Conservation (phyloP, 2,888 invertebrate genomes). For the Pyrrhopygopsis socrates region DNA sequence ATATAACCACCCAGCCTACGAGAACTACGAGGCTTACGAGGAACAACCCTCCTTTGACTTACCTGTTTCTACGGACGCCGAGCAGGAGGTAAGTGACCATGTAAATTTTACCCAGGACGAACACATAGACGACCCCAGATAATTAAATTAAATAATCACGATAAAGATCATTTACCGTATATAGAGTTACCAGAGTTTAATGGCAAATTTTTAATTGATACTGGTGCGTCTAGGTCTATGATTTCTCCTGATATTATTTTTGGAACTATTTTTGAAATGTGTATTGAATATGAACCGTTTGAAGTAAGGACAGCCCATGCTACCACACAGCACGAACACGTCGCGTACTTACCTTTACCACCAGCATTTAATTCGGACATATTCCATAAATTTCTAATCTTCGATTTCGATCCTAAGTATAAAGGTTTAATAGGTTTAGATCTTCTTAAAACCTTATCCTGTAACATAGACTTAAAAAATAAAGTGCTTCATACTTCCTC, state of each 20-base stretch:
- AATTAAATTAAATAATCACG: conserved; percentile 32
- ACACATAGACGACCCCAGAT: neutral
- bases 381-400: conserved; percentile 26
- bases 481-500: conserved; percentile 19
- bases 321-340: conserved; percentile 80
- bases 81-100: neutral
- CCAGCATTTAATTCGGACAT: conserved; percentile 42
- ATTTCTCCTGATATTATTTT: conserved; percentile 38
- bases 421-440: conserved; percentile 37
- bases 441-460: conserved; percentile 15
- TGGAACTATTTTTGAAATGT: conserved; percentile 20
- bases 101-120: neutral
- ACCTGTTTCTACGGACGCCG: neutral
- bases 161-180: conserved; percentile 32
- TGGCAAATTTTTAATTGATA: conserved; percentile 38
- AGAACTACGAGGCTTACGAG: neutral
- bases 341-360: conserved; percentile 34
- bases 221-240: conserved; percentile 40
- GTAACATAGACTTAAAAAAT: conserved; percentile 29
- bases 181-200: conserved; percentile 45
- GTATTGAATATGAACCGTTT: conserved; percentile 84
- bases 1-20: neutral
- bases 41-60: neutral
- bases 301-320: conserved; percentile 89
- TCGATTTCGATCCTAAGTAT: conserved; percentile 34